These are phyloP conservation scores for Helicolenus hilgendorfi DNA, from an alignment of 2,797 vertebrate genomes.

Conservation along the genomic window DNA sequence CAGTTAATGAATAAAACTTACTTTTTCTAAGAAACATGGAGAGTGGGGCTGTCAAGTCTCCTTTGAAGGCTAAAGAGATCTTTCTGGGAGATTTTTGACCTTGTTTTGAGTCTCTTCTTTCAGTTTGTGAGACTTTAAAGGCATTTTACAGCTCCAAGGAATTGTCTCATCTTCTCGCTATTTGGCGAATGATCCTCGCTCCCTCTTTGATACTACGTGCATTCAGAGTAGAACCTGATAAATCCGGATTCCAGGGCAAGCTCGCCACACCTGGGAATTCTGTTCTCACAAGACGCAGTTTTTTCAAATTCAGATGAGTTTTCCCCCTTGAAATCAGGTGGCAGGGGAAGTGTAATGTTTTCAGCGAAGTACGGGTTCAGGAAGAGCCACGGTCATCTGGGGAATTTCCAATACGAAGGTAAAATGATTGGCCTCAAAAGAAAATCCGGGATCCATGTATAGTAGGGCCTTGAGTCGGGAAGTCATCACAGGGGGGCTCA, in stretches of 20 bases:
- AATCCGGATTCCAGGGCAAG: slow-evolving; percentile 79
- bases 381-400: slow-evolving; percentile 64
- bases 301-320: slow-evolving; percentile 62
- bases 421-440: slow-evolving; percentile 76
- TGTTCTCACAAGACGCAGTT: slow-evolving; percentile 47
- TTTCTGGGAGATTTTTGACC: slow-evolving; percentile 28
- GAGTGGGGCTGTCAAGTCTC: not conserved
- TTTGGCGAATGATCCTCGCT: slow-evolving; percentile 63
- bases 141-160: slow-evolving; percentile 38
- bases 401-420: slow-evolving; percentile 78
- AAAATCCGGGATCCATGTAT: slow-evolving; percentile 45
- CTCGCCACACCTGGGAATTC: slow-evolving; percentile 73
- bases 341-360: slow-evolving; percentile 70
- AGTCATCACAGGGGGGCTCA: slow-evolving; percentile 81
- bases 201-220: slow-evolving; percentile 61
- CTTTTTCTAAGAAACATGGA: not conserved
- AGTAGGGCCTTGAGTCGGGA: slow-evolving; percentile 52
- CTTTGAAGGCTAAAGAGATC: slow-evolving; percentile 8
- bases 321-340: slow-evolving; percentile 51
- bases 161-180: slow-evolving; percentile 50
- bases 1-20: not conserved
- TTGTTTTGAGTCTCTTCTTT: slow-evolving; percentile 37
- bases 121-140: slow-evolving; percentile 27
- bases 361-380: slow-evolving; percentile 54
- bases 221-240: slow-evolving; percentile 64